Base-by-base conservation (phyloP, 2,113 vertebrate species). In the Trogon surrucura region DNA sequence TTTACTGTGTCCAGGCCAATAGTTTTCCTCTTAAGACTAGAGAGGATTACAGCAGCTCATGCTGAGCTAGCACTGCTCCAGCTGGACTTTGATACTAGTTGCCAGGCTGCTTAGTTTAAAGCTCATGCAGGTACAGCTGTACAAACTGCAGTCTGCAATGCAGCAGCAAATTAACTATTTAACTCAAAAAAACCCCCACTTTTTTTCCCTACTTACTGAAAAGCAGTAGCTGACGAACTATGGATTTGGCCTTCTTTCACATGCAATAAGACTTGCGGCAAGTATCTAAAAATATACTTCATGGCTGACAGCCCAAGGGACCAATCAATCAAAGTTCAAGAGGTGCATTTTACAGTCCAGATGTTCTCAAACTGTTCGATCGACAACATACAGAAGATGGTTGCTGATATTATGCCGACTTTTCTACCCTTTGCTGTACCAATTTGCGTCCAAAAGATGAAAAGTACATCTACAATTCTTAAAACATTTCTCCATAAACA, bases 251-350 rank as follows among this genome's bases (percentile, higher is more conserved):
- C 56, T 80, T 83, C 44, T 70, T 87, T 74, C 91, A 75, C 87
- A 87, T 25, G 57, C 80, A 86, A 4, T 60, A 96, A 90, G 92
- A 94, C 90, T 91, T 95, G 77, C 95, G 91, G 93, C 88, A 96
- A 89, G 80, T 65, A 86, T 81, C 90, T 83, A 96, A 97, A 96
- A 96, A 96, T 96, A 94, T 13, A 48, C 19, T 72, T 48, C 45
- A 67, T 91, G 90, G 93, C 95, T 95, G 57, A 47, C 75, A 95
- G 90, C 93, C 88, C 65, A 81, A 90, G 75, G 72, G 96, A 88
- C 65, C 3, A 6, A 96, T 96, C 95, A 94, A 96, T 96, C 53
- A 53, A 89, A 96, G 96, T 93, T 96, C 93, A 96, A 88, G 92
- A 96, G 80, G 80, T 94, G 57, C n/a, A 5, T 94, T 96, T 94